phyloP scores from a whole-genome alignment of 2,113 vertebrate species.

The Malaclemys terrapin region DNA sequence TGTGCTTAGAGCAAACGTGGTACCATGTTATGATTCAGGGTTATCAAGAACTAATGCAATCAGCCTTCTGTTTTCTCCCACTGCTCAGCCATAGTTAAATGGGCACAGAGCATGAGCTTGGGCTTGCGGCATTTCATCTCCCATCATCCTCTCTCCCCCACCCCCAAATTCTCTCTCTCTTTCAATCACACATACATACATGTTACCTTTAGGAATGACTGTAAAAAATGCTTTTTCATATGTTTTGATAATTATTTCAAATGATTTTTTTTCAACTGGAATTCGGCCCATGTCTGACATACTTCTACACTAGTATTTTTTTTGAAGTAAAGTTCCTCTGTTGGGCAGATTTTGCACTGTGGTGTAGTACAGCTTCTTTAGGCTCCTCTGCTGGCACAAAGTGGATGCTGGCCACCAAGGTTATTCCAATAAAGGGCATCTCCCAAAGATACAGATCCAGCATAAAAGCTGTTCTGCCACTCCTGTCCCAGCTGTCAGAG shows the following conservation, averaged over 20 bases:
- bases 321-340: no score
- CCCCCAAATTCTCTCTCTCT: background rate
- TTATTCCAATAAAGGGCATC: rapidly evolving
- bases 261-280: background rate
- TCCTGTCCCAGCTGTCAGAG: rapidly evolving
- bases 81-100: background rate
- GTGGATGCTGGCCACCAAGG: rapidly evolving
- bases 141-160: no score
- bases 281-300: background rate
- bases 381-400: no score
- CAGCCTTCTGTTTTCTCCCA: background rate
- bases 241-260: background rate
- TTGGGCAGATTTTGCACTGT: no score
- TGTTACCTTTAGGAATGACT: background rate
- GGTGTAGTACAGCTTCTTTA: no score
- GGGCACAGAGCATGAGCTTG: background rate
- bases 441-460: background rate
- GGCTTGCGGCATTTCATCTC: rapidly evolving
- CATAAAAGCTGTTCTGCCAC: no score
- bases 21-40: background rate
- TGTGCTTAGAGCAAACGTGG: background rate
- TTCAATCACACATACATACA: background rate
- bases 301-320: background rate
- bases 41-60: background rate
- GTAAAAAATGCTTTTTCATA: background rate